These are phyloP conservation scores for Trachythela sp. DNA, from an alignment of 64 coral and sea anemone species.

Conservation along the genomic window DNA sequence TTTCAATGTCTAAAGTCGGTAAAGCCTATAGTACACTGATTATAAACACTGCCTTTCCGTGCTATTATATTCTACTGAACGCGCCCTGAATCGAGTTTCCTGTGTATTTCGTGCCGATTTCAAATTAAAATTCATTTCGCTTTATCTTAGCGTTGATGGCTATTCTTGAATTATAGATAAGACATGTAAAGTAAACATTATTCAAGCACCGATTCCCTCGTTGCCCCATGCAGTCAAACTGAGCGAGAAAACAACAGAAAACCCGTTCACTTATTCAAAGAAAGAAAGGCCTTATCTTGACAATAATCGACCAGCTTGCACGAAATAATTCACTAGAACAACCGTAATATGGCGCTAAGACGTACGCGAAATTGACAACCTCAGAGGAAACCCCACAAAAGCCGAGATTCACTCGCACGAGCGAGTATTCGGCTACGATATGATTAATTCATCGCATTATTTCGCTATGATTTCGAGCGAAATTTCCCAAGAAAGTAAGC, in stretches of 20 bases:
- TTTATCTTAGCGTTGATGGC: constrained; percentile 14
- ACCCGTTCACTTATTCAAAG: not conserved
- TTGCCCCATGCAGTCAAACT: constrained; percentile 19
- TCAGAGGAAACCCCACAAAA: constrained; percentile 13
- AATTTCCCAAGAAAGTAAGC: not conserved
- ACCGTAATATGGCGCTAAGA: not conserved
- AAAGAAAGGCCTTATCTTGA: not conserved
- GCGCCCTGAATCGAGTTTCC: constrained; percentile 25
- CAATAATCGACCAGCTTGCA: constrained; percentile 6
- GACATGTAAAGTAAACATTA: constrained; percentile 23
- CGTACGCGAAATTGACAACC: not conserved
- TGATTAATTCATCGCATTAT: constrained; percentile 16
- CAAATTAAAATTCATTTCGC: constrained; percentile 30
- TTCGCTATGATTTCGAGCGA: not conserved
- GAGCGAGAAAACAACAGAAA: not conserved
- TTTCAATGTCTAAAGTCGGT: not conserved
- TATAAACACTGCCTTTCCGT: constrained; percentile 14
- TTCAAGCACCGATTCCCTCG: not conserved
- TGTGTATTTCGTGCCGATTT: constrained; percentile 21
- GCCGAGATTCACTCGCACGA: not conserved
- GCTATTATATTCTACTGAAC: not conserved
- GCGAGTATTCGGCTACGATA: not conserved
- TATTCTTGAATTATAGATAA: constrained; percentile 33
- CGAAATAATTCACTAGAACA: not conserved
- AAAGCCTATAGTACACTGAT: not conserved